A percentile compares a stretch with the other conserved stretches of the same genome.
Conservation (phyloP, 1,140 invertebrate species). For the Proales similis region DNA sequence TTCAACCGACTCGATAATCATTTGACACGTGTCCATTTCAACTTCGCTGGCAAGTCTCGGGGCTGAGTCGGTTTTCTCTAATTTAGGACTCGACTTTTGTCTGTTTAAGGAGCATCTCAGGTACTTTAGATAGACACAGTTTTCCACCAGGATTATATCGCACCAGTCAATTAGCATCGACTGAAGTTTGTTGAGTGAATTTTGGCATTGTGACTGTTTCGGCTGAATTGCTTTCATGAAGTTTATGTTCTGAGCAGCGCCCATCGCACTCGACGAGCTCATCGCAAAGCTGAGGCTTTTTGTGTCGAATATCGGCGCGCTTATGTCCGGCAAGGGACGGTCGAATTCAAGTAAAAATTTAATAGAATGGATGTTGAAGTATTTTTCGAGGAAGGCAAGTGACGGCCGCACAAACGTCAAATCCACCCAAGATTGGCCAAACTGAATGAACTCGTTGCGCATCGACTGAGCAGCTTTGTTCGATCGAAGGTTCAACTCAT, state of each 20-base stretch:
- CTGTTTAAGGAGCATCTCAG: no score
- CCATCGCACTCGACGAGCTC: no score
- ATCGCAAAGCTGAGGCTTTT: slow-evolving; percentile 10
- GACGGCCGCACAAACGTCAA: slow-evolving; percentile 15
- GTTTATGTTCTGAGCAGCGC: no score
- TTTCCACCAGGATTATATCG: slow-evolving; percentile 27
- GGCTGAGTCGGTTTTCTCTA: no score
- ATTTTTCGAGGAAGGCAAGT: neutral
- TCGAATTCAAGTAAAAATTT: slow-evolving; percentile 15
- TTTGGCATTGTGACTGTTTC: slow-evolving; percentile 5
- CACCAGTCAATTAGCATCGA: slow-evolving; percentile 13
- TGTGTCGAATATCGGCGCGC: slow-evolving; percentile 12
- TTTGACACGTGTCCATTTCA: neutral
- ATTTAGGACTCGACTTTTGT: no score
- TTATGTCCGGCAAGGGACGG: slow-evolving; percentile 5
- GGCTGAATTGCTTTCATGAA: neutral
- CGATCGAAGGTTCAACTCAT: slow-evolving; percentile 21
- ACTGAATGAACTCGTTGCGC: slow-evolving; percentile 11
- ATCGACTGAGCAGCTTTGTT: slow-evolving; percentile 19
- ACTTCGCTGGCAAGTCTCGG: neutral
- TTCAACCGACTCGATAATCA: neutral
- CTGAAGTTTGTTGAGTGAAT: slow-evolving; percentile 11
- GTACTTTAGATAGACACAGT: slow-evolving; percentile 29
- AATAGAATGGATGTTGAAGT: slow-evolving; percentile 25
- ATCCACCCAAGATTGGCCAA: neutral